These are phyloP conservation scores for Clarias macrocephalus DNA, from an alignment of 2,113 vertebrate species.

Conservation along the genomic window DNA sequence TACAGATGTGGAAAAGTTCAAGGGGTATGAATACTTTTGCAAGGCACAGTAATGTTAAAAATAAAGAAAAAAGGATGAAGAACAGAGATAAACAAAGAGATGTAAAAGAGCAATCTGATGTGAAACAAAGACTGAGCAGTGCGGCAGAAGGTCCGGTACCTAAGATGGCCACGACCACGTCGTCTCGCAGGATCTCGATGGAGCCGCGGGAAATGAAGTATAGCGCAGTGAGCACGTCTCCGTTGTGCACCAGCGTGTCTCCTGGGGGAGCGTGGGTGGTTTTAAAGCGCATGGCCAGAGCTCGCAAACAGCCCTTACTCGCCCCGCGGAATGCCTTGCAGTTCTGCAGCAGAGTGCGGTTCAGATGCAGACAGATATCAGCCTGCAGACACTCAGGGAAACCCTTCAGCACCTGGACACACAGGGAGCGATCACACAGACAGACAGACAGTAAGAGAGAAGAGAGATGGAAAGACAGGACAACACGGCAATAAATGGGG, in stretches of 20 bases:
- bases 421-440: not conserved
- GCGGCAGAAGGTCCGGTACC: slow-evolving; percentile 66
- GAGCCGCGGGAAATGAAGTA: slow-evolving; percentile 98
- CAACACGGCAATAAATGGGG: too few species aligned
- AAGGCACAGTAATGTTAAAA: not conserved
- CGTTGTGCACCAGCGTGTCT: slow-evolving; percentile 93
- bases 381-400: slow-evolving; percentile 98
- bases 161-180: slow-evolving; percentile 95
- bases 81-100: not conserved
- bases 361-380: slow-evolving; percentile 96
- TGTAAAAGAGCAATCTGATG: not conserved
- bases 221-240: slow-evolving; percentile 91
- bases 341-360: slow-evolving; percentile 90
- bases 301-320: slow-evolving; percentile 92
- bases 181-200: slow-evolving; percentile 92
- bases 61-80: not conserved
- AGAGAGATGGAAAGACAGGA: not conserved
- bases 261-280: slow-evolving; percentile 92
- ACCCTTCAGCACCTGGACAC: slow-evolving; percentile 89
- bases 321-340: slow-evolving; percentile 91
- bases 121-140: not conserved
- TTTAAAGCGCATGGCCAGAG: slow-evolving; percentile 93
- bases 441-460: not conserved
- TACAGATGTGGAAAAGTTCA: too few species aligned
- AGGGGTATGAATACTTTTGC: too few species aligned